Base-by-base conservation (phyloP, 2,797 vertebrate genomes). In the Otolemur crassicaudatus region DNA sequence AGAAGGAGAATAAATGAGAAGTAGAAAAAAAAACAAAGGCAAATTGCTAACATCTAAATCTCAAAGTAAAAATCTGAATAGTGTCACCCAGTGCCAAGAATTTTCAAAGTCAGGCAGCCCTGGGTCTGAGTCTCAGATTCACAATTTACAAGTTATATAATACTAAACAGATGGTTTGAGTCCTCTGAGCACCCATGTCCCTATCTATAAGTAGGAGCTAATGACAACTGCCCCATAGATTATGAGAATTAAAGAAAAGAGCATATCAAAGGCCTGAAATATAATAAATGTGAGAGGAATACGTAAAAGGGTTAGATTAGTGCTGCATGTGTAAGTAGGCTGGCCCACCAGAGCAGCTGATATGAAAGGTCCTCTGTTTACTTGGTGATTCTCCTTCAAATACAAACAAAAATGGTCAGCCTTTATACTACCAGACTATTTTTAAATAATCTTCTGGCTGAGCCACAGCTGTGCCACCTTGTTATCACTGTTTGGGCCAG, bases 361-460 rank as follows among this genome's bases (percentile, higher is more conserved):
- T 85, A 75, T 19, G n/a, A 84, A 91, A 89, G n/a, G 53, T 72
- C 31, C 13, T 85, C 43, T 93, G 10, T 85, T 90, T 77, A 63
- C 20, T 46, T 91, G 27, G 34, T n/a, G 23, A 77, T 90, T 85
- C 58, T 84, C 7, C 60, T 58, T 92, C 88, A 69, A 94, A 90
- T 31, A 79, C 2, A 94, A 53, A 92, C 63, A 40, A 79, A 92
- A 92, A 90, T 25, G 49, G 31, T 81, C 53, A 22, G 23, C 16
- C 40, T 60, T 89, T 22, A 58, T 79, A 70, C 25, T 7, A 67
- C 53, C 29, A 65, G 34, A 43, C 72, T 76, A 34, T 94, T 89
- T 96, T 75, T 80, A 97, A 90, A 86, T 73, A 83, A 84, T 76
- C 69, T 69, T 40, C 63, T 88, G 46, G 56, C 49, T 80, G 56